A percentile compares a stretch with the other conserved stretches of the same genome.
These are phyloP conservation scores for Fragum whitleyi DNA, from an alignment of 2,888 invertebrate species.

Conservation along the genomic window DNA sequence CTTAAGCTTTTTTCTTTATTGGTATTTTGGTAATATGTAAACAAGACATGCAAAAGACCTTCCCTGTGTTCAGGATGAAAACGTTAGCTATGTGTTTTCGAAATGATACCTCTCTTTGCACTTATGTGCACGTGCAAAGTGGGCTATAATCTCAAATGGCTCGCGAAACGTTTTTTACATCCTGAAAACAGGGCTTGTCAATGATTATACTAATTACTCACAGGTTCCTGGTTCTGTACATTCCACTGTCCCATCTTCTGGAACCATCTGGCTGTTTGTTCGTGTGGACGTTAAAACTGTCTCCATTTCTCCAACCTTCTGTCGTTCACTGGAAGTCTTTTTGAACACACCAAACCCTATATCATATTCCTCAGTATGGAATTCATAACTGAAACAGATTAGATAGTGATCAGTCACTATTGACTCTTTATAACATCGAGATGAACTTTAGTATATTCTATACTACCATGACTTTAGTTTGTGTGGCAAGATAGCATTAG, in stretches of 20 bases:
- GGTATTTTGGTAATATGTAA: too few relatives aligned
- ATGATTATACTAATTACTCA: slow-evolving; percentile 84
- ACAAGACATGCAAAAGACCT: too few relatives aligned
- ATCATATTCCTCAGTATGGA: slow-evolving; percentile 93
- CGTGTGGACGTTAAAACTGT: slow-evolving; percentile 89
- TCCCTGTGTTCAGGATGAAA: too few relatives aligned
- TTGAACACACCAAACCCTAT: slow-evolving; percentile 94
- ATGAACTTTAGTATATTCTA: neutral
- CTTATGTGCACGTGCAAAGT: too few relatives aligned
- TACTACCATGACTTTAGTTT: neutral
- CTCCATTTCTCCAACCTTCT: slow-evolving; percentile 85
- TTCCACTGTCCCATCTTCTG: slow-evolving; percentile 92
- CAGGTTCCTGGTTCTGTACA: slow-evolving; percentile 93
- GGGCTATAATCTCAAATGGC: too few relatives aligned
- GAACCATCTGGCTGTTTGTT: slow-evolving; percentile 91
- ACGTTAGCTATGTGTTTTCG: too few relatives aligned
- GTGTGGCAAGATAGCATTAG: neutral
- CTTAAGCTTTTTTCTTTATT: too few relatives aligned
- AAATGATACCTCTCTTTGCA: too few relatives aligned
- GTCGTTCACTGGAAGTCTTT: slow-evolving; percentile 76
- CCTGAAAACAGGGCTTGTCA: too few relatives aligned
- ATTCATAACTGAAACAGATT: slow-evolving; percentile 79
- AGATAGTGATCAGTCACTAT: neutral
- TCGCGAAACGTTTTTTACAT: too few relatives aligned
- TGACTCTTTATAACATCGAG: neutral